Evolutionary conservation across 2,797 vertebrate species (phyloP).

Genomic region (Trachops cirrhosus): DNA sequence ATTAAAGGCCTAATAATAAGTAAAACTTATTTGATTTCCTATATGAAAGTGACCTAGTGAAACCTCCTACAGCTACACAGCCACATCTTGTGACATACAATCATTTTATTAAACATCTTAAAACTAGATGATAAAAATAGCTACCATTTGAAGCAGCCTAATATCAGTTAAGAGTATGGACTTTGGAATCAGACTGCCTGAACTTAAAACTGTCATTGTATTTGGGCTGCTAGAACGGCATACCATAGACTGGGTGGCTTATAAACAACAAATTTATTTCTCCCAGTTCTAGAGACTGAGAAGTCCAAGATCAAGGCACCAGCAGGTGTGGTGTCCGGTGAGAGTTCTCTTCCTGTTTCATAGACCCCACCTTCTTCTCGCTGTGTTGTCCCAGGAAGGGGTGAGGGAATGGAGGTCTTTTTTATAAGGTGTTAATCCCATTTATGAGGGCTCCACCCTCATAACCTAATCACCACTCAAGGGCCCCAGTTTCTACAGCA

Average conservation of each 20-base stretch:
- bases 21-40: background rate
- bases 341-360: background rate
- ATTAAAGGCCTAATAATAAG: background rate
- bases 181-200: background rate
- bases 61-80: background rate
- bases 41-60: background rate
- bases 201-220: background rate
- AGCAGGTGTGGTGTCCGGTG: background rate
- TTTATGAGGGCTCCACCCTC: background rate
- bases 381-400: background rate
- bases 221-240: background rate
- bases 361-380: background rate
- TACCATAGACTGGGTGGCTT: background rate
- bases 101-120: background rate
- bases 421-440: background rate
- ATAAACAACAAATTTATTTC: background rate
- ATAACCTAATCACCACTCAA: background rate
- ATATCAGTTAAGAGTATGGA: background rate
- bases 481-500: background rate
- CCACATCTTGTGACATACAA: background rate
- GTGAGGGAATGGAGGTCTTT: background rate
- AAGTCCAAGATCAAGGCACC: background rate
- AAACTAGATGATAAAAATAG: background rate
- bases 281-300: background rate
- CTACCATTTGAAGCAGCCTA: background rate